These are phyloP conservation scores for Zaprionus camerounensis DNA, from an alignment of 1,140 invertebrate genomes.

Conservation along the genomic window DNA sequence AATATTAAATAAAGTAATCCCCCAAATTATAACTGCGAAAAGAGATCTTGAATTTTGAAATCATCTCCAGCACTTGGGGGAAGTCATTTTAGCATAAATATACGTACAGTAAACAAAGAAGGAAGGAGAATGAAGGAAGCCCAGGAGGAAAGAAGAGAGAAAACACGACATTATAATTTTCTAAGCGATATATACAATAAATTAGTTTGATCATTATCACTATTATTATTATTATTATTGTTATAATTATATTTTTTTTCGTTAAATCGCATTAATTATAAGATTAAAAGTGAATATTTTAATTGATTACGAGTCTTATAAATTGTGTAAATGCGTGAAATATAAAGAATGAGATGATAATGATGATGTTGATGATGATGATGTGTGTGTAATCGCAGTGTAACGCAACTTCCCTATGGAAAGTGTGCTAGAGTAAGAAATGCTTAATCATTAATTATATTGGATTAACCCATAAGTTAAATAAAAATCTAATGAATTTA, in stretches of 20 bases:
- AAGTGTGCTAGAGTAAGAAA: constrained; percentile 20
- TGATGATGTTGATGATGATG: no score
- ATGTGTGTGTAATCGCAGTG: not conserved
- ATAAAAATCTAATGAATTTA: constrained; percentile 74
- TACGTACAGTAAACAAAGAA: constrained; percentile 36
- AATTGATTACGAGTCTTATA: constrained; percentile 28
- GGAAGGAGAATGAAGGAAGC: not conserved
- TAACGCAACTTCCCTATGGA: constrained; percentile 10
- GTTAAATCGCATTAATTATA: constrained; percentile 26
- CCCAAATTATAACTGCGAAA: constrained; percentile 25
- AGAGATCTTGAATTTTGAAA: constrained; percentile 36
- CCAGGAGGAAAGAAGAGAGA: not conserved
- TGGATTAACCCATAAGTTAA: constrained; percentile 67
- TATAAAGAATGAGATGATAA: not conserved
- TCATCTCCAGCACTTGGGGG: constrained; percentile 41
- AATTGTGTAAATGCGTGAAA: constrained; percentile 39
- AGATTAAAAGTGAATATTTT: constrained; percentile 29
- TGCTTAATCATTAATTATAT: constrained; percentile 54
- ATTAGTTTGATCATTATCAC: constrained; percentile 29
- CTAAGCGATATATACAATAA: constrained; percentile 8
- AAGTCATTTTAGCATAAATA: constrained; percentile 38
- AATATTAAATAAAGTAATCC: constrained; percentile 20
- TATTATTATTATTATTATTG: constrained; percentile 15
- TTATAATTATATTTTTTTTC: constrained; percentile 24
- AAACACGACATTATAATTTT: constrained; percentile 12